Percentiles rank a stretch among this genome's conserved stretches.
phyloP scores from a whole-genome alignment of 2,113 vertebrate species.

The Varanus salvator region DNA sequence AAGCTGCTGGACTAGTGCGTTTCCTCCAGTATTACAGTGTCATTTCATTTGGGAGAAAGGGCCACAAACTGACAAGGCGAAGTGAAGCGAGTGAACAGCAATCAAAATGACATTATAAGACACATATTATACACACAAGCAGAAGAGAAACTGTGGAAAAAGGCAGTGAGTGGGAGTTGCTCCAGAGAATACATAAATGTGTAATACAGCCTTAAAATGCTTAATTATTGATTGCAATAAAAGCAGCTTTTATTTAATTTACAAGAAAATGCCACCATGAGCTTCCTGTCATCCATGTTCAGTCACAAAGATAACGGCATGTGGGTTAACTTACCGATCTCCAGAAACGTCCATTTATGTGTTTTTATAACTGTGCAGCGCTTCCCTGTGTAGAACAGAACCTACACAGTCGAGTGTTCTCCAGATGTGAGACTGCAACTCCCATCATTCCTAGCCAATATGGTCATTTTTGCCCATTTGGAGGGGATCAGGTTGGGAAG shows the following conservation, averaged over 20 bases:
- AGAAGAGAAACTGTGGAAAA: not conserved
- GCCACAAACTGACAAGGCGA: constrained; percentile 64
- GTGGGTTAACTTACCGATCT: constrained; percentile 5
- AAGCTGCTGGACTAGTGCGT: not conserved
- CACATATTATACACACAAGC: constrained; percentile 26
- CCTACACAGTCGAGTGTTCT: too few species aligned
- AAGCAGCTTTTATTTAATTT: constrained; percentile 70
- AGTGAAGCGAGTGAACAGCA: constrained; percentile 72
- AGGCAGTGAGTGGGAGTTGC: constrained; percentile 49
- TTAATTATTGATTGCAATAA: constrained; percentile 73
- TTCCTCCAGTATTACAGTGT: constrained; percentile 11
- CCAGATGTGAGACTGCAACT: too few species aligned
- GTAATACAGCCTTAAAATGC: constrained; percentile 68
- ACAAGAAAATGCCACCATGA: constrained; percentile 46
- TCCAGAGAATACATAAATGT: constrained; percentile 73
- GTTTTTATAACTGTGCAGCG: constrained; percentile 21
- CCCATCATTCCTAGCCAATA: too few species aligned
- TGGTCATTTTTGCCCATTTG: too few species aligned
- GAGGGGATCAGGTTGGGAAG: too few species aligned
- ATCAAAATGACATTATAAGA: constrained; percentile 61
- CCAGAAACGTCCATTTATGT: constrained; percentile 20
- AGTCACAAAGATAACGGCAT: constrained; percentile 28
- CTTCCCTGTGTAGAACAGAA: not conserved
- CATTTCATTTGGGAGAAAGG: constrained; percentile 62
- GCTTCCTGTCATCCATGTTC: constrained; percentile 46